Conservation (phyloP, 2,888 invertebrate species). For the Archaeoteleia sp. region DNA sequence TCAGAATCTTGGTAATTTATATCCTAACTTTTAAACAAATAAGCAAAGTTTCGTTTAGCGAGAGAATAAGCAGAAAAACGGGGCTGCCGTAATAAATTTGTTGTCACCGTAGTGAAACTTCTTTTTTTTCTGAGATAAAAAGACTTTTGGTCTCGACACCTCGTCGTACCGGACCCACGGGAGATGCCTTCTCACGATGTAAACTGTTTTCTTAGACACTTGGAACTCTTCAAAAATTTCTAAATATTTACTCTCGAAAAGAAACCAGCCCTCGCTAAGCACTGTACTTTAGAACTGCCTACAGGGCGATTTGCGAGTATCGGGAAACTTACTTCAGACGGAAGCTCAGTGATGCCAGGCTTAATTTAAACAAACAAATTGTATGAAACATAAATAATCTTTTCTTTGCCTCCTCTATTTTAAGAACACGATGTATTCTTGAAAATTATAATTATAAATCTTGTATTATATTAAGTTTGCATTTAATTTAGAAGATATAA, state of each 20-base stretch:
- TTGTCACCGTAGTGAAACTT: conserved; percentile 30
- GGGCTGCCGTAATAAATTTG: conserved; percentile 38
- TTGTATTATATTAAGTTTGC: no score
- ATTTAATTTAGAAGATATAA: no score
- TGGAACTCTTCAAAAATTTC: conserved; percentile 70
- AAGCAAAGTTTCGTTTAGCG: conserved; percentile 32
- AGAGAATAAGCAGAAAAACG: conserved; percentile 16
- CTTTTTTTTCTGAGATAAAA: conserved; percentile 33
- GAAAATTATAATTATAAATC: no score
- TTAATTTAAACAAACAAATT: not conserved
- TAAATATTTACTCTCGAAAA: conserved; percentile 71
- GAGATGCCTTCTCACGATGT: conserved; percentile 52
- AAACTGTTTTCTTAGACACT: conserved; percentile 73
- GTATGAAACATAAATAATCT: no score
- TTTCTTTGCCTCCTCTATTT: no score
- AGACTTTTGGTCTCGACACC: conserved; percentile 42
- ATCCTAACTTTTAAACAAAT: conserved; percentile 22
- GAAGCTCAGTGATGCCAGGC: not conserved
- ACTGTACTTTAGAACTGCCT: conserved; percentile 8
- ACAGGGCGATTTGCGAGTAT: not conserved
- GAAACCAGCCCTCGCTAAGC: conserved; percentile 55
- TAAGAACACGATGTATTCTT: no score
- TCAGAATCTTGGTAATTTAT: no score
- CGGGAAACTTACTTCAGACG: not conserved
- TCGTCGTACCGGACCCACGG: conserved; percentile 45